Percentiles rank a stretch among this genome's conserved stretches.
Conservation (phyloP, 92 coral and sea anemone genomes). For the Palythoa grandis region DNA sequence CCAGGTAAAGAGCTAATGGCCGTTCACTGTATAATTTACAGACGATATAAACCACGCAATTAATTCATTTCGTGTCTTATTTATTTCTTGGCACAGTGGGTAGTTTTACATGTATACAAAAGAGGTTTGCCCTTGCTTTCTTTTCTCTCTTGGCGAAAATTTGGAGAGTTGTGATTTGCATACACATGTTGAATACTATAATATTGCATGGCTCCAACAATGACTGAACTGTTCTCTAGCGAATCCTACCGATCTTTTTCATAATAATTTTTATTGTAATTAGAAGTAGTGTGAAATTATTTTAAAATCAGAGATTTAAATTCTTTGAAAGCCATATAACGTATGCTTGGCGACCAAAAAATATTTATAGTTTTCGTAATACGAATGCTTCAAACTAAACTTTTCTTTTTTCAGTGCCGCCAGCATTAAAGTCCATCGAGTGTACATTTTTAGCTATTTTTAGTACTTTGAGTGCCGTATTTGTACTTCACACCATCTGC, state of each 20-base stretch:
- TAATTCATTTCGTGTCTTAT: neutral
- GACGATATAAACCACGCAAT: neutral
- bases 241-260: neutral
- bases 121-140: neutral
- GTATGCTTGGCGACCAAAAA: conserved; percentile 9
- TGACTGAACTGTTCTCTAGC: neutral
- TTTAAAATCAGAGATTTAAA: neutral
- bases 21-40: neutral
- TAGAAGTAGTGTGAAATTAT: neutral
- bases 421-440: neutral
- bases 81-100: neutral
- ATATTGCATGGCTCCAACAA: neutral
- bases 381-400: neutral
- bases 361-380: neutral
- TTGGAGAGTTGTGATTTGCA: neutral
- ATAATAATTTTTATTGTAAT: neutral
- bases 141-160: neutral
- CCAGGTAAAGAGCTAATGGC: conserved; percentile 67
- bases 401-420: neutral
- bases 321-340: neutral
- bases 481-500: neutral
- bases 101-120: neutral
- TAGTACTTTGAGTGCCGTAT: neutral
- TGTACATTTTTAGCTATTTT: neutral
- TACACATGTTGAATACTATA: neutral